A percentile compares a stretch with the other conserved stretches of the same genome.
Evolutionary conservation across 2,797 vertebrate species (phyloP).

Genomic region (Atherinosoma microstoma): DNA sequence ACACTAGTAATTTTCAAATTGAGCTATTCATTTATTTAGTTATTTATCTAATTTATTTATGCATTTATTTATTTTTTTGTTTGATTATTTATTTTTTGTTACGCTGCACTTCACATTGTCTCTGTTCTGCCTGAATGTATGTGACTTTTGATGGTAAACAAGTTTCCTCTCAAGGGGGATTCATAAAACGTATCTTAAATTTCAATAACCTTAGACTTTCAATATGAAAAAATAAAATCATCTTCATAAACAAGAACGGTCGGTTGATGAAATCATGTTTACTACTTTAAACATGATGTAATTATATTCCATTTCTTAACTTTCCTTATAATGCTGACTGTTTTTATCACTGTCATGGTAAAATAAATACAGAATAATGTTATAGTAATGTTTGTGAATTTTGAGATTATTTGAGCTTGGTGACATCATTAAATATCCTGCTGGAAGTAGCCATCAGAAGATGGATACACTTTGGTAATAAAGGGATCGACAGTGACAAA

Average conservation of each 20-base stretch:
- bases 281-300: background rate
- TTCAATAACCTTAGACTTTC: background rate
- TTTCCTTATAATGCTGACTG: conserved; percentile 4
- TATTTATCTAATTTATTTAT: too few species aligned
- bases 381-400: background rate
- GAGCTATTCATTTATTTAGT: too few species aligned
- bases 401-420: background rate
- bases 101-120: too few species aligned
- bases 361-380: conserved; percentile 22
- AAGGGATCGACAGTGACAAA: background rate
- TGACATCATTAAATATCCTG: conserved; percentile 28
- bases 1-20: too few species aligned
- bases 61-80: too few species aligned
- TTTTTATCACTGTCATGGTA: background rate
- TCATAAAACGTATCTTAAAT: background rate
- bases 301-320: background rate
- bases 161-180: too few species aligned
- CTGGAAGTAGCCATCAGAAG: conserved; percentile 62
- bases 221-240: background rate
- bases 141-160: too few species aligned
- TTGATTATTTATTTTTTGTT: too few species aligned
- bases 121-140: too few species aligned
- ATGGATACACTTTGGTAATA: conserved; percentile 5
- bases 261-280: background rate
- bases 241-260: background rate